Conservation (phyloP, 2,797 vertebrate species). For the Spinibarbus caldwelli region DNA sequence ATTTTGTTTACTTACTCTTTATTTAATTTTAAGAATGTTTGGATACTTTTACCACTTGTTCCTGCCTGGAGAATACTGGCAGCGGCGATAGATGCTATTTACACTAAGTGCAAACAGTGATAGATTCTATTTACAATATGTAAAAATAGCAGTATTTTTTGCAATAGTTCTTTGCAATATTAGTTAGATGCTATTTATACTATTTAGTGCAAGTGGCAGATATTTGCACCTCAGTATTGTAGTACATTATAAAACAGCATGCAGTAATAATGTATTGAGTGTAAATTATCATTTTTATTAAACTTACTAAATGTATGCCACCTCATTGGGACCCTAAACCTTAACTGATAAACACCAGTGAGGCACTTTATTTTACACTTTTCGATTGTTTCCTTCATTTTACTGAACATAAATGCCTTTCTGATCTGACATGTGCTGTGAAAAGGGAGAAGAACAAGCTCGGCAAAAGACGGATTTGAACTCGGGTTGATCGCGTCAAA, state of each 20-base stretch:
- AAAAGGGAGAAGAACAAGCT: background rate
- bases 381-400: background rate
- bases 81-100: background rate
- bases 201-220: background rate
- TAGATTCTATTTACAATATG: too few species aligned
- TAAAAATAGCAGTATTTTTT: background rate
- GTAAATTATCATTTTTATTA: background rate
- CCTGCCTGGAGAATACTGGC: background rate
- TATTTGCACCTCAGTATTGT: background rate
- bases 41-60: background rate
- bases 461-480: background rate
- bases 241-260: background rate
- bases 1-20: background rate
- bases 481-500: too few species aligned
- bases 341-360: background rate
- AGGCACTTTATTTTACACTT: background rate
- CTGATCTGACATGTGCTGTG: background rate
- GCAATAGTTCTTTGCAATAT: too few species aligned
- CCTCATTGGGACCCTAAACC: background rate
- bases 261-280: background rate
- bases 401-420: background rate
- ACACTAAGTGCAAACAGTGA: too few species aligned
- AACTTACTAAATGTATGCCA: background rate
- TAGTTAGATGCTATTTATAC: background rate
- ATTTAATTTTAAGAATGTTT: background rate